A percentile compares a stretch with the other conserved stretches of the same genome.
These are phyloP conservation scores for Carapus acus DNA, from an alignment of 2,797 vertebrate genomes.

Conservation along the genomic window DNA sequence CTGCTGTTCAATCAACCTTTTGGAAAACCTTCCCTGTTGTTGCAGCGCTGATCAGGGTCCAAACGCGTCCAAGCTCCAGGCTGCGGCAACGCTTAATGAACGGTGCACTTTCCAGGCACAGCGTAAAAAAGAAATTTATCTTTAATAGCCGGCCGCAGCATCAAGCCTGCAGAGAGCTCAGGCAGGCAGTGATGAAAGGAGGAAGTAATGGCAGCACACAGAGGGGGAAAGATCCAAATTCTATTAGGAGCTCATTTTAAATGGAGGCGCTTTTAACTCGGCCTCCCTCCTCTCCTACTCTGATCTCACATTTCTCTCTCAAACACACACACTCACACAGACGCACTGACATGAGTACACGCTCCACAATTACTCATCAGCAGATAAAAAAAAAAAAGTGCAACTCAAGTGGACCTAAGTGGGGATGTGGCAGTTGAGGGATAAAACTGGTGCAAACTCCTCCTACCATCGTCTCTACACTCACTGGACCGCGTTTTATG, in stretches of 20 bases:
- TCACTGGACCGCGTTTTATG: too few species aligned
- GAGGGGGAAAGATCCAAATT: conserved; percentile 56
- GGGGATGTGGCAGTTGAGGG: too few species aligned
- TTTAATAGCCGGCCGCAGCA: conserved; percentile 42
- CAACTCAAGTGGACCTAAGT: conserved; percentile 7
- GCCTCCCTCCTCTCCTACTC: conserved; percentile 9
- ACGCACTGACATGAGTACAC: neutral
- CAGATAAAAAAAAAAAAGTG: conserved; percentile 22
- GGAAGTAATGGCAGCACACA: conserved; percentile 47
- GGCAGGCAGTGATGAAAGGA: conserved; percentile 56
- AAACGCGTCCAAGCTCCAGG: conserved; percentile 16
- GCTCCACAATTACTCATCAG: neutral
- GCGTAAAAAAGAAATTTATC: conserved; percentile 21
- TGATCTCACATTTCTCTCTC: conserved; percentile 7
- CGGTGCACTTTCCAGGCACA: conserved; percentile 28
- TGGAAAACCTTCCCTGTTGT: conserved; percentile 19
- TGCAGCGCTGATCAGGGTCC: conserved; percentile 26
- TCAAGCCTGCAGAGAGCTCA: conserved; percentile 34
- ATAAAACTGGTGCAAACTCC: too few species aligned
- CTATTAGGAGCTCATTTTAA: conserved; percentile 55
- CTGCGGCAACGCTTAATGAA: conserved; percentile 25
- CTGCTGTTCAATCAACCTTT: conserved; percentile 36
- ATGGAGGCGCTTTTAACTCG: conserved; percentile 42
- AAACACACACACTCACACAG: conserved; percentile 3
- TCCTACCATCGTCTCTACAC: too few species aligned